Percentiles rank a stretch among this genome's conserved stretches.
Conservation (phyloP, 2,888 invertebrate species). For the Cephalotes varians region DNA sequence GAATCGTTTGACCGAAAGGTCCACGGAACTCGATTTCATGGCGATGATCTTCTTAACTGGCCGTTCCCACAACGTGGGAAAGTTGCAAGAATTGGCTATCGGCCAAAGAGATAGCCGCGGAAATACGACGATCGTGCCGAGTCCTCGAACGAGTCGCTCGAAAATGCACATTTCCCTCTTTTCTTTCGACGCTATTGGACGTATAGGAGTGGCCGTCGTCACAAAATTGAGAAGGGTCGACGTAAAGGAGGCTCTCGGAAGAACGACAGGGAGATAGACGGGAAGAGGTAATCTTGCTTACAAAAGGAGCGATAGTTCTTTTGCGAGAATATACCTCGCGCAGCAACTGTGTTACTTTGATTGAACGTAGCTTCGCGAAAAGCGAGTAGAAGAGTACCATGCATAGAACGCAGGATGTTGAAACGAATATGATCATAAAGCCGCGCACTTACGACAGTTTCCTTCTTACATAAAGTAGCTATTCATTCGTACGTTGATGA, state of each 20-base stretch:
- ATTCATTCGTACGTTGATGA: too few species aligned
- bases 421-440: constrained; percentile 1
- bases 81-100: constrained; percentile 45
- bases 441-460: background rate
- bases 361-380: background rate
- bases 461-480: background rate
- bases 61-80: constrained; percentile 37
- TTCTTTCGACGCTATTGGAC: constrained; percentile 39
- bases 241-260: background rate
- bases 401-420: background rate
- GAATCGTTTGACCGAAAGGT: constrained; percentile 6
- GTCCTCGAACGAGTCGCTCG: constrained; percentile 14
- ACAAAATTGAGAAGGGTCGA: constrained; percentile 39
- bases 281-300: background rate
- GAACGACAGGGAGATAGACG: background rate
- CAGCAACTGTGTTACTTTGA: constrained; percentile 10
- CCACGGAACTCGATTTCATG: constrained; percentile 26
- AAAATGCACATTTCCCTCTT: constrained; percentile 34
- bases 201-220: constrained; percentile 28
- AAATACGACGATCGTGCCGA: constrained; percentile 42
- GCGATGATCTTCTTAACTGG: constrained; percentile 59
- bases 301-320: constrained; percentile 5
- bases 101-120: constrained; percentile 41
- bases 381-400: background rate
- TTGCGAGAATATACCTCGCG: background rate